Evolutionary conservation across 1,140 invertebrate genomes (phyloP), one percentile per base, ranked within the genome.

Genomic region (Aphidius gifuensis): DNA sequence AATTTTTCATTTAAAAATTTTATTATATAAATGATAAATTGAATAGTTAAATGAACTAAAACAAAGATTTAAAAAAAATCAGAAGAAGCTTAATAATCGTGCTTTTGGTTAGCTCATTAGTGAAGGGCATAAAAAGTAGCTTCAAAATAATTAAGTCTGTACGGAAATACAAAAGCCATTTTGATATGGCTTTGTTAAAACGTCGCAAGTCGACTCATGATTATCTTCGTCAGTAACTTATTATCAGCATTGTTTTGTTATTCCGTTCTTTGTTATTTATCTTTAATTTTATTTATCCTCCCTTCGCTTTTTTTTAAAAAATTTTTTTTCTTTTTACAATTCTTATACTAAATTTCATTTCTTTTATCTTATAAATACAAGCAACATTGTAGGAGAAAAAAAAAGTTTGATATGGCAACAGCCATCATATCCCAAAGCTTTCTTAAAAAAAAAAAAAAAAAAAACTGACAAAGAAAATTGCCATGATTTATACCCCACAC

Each of bases 61-160:
- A 54, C 42, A 63, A 63, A 60, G 23, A 54, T 46, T 40, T 45
- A 42, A 63, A 49, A 63, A 42, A 46, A 48, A 43, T 53, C 62
- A 38, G 51, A 47, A 64, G 63, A 61, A 48, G 64, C 73, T 75
- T 75, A 73, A 76, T 78, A 76, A 75, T 72, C 69, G 66, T 43
- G 11, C 63, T 66, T 77, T 78, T 78, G 73, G 74, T 71, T 69
- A 68, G 66, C 74, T 79, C 75, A 79, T 78, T 79, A 79, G 75
- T 65, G 70, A 42, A 47, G 67, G 70, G 77, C 75, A 79, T 32
- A 32, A 32, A 78, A 78, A 78, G 75, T 77, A 67, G 74, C 74
- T 77, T 76, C 23, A 72, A 76, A 76, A 77, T 78, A 78, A 78
- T 77, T 77, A 71, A 77, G 76, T 78, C 75, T 75, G 63, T 62